These are phyloP conservation scores for Drosophila sechellia DNA, from an alignment of 1,140 invertebrate species.

Conservation along the genomic window DNA sequence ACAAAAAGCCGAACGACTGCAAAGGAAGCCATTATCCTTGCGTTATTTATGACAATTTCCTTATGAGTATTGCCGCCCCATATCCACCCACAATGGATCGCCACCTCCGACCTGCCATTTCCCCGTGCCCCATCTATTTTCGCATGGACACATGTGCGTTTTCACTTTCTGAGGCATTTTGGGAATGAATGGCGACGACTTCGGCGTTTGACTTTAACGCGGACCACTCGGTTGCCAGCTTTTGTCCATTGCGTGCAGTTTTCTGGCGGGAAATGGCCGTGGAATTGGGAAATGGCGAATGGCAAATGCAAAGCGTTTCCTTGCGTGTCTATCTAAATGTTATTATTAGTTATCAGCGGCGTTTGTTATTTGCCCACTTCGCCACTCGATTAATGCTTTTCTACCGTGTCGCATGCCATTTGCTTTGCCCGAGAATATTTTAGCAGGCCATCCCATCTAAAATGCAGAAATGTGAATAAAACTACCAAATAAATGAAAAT, in stretches of 20 bases:
- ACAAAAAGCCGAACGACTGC: constrained; percentile 22
- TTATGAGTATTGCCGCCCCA: constrained; percentile 46
- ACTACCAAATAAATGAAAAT: constrained; percentile 52
- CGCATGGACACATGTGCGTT: constrained; percentile 37
- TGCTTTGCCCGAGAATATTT: constrained; percentile 53
- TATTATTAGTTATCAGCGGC: constrained; percentile 75
- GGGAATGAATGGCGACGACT: constrained; percentile 40
- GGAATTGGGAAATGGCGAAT: constrained; percentile 38
- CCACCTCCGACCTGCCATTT: constrained; percentile 20
- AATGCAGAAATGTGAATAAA: constrained; percentile 63
- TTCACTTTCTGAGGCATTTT: constrained; percentile 32
- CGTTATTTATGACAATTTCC: constrained; percentile 76
- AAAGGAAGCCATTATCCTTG: constrained; percentile 61
- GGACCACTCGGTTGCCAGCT: not conserved
- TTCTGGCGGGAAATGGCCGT: constrained; percentile 48
- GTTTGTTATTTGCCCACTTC: constrained; percentile 48
- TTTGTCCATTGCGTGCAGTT: constrained; percentile 55
- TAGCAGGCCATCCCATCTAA: constrained; percentile 41
- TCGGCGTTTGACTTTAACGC: constrained; percentile 59
- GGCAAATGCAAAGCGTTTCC: constrained; percentile 70
- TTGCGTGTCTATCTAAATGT: constrained; percentile 75
- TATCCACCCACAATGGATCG: constrained; percentile 37
- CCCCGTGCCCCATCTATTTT: constrained; percentile 8
- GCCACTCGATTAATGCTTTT: constrained; percentile 63
- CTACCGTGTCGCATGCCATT: constrained; percentile 65